These are phyloP conservation scores for Papilio machaon DNA, from an alignment of 1,140 invertebrate genomes.

Conservation along the genomic window DNA sequence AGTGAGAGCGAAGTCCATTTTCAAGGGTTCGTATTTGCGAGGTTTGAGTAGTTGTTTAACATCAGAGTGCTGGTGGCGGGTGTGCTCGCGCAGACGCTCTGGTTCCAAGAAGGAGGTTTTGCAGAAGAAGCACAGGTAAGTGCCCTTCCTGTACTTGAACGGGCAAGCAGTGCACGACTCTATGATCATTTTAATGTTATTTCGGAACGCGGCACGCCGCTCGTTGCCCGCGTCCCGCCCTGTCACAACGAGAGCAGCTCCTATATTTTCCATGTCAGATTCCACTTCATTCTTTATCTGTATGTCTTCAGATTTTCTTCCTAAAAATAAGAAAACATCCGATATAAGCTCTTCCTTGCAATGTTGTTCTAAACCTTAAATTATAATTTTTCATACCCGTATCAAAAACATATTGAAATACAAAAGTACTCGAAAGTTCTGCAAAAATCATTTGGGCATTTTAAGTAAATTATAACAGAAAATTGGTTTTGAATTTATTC, in stretches of 20 bases:
- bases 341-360: conserved; percentile 61
- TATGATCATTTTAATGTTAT: conserved; percentile 69
- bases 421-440: background rate
- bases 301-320: conserved; percentile 62
- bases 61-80: conserved; percentile 56
- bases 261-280: conserved; percentile 51
- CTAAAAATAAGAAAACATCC: conserved; percentile 80
- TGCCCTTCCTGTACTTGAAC: conserved; percentile 74
- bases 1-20: conserved; percentile 69
- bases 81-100: conserved; percentile 69
- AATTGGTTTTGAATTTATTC: conserved; percentile 1
- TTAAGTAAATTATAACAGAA: background rate
- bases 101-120: conserved; percentile 70
- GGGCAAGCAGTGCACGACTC: conserved; percentile 68
- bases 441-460: background rate
- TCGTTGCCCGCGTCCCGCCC: conserved; percentile 53
- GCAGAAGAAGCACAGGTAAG: conserved; percentile 72
- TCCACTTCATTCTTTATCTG: conserved; percentile 57
- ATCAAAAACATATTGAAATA: background rate
- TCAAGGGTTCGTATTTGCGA: conserved; percentile 73
- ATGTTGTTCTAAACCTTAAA: conserved; percentile 21
- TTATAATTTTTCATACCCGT: background rate
- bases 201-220: conserved; percentile 64
- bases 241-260: conserved; percentile 36
- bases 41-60: conserved; percentile 54